A percentile compares a stretch with the other conserved stretches of the same genome.
phyloP scores from a whole-genome alignment of 2,113 vertebrate species.

The Colossoma macropomum region DNA sequence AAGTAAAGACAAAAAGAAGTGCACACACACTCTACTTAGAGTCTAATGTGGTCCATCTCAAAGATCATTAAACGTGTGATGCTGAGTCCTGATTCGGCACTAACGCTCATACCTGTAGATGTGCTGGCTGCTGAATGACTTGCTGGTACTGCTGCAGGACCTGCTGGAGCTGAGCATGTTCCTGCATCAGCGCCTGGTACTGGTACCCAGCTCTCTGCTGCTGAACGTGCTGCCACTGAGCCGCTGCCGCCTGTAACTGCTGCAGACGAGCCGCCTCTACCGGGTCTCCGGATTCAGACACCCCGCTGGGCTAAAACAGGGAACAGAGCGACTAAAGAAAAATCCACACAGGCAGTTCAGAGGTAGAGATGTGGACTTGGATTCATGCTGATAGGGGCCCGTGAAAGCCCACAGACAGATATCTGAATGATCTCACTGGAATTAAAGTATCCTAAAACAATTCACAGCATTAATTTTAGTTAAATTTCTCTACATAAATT shows the following conservation, averaged over 20 bases:
- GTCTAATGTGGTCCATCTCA: too few species aligned
- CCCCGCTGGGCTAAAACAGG: conserved; percentile 57
- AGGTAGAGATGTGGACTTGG: too few species aligned
- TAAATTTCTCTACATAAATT: too few species aligned
- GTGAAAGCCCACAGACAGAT: too few species aligned
- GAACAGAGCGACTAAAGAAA: not conserved
- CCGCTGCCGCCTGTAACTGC: conserved; percentile 92
- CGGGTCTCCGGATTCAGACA: conserved; percentile 81
- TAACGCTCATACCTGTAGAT: conserved; percentile 80
- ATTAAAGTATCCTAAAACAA: too few species aligned
- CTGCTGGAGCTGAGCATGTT: conserved; percentile 92
- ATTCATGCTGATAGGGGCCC: too few species aligned
- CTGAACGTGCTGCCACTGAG: conserved; percentile 97
- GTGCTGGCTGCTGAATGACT: conserved; percentile 89
- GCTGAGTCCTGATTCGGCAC: not conserved
- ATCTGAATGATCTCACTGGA: too few species aligned
- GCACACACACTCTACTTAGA: too few species aligned
- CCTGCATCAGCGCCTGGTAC: conserved; percentile 97
- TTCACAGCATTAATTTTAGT: too few species aligned
- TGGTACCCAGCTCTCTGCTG: conserved; percentile 91
- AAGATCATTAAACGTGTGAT: too few species aligned
- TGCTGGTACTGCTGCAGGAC: conserved; percentile 93
- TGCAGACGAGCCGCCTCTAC: conserved; percentile 90
- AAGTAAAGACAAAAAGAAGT: too few species aligned
- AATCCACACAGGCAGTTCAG: too few species aligned